phyloP scores from a whole-genome alignment of 2,888 invertebrate genomes.

The Yponomeuta plumbellus region DNA sequence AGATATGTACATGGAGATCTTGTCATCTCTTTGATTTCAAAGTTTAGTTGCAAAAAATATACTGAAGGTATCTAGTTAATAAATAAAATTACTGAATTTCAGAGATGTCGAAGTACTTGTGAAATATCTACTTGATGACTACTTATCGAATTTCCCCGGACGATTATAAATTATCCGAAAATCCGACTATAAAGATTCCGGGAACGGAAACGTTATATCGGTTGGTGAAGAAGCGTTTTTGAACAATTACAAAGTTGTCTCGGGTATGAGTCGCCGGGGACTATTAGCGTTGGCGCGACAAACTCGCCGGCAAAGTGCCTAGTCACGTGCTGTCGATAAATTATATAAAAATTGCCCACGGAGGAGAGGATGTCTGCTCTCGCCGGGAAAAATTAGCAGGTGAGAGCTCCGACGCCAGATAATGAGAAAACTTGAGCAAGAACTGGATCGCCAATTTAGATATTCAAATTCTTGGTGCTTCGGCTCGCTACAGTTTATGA shows the following conservation, averaged over 20 bases:
- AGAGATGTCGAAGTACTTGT: no score
- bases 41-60: no score
- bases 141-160: not conserved
- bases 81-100: no score
- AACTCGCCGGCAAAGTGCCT: slow-evolving; percentile 48
- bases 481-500: slow-evolving; percentile 34
- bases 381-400: slow-evolving; percentile 59
- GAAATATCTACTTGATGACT: not conserved
- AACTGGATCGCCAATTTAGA: slow-evolving; percentile 68
- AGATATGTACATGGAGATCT: no score
- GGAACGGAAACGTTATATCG: slow-evolving; percentile 6
- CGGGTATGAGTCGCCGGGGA: slow-evolving; percentile 22
- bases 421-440: slow-evolving; percentile 62
- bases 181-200: not conserved
- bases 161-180: not conserved
- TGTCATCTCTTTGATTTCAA: no score
- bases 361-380: slow-evolving; percentile 20
- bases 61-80: no score
- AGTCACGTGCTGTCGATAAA: slow-evolving; percentile 69
- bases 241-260: slow-evolving; percentile 23
- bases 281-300: slow-evolving; percentile 35
- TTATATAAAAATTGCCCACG: slow-evolving; percentile 62
- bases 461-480: slow-evolving; percentile 69
- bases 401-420: slow-evolving; percentile 41
- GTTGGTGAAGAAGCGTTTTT: slow-evolving; percentile 17